Percentiles rank a stretch among this genome's conserved stretches.
Conservation (phyloP, 2,113 vertebrate species). For the Erythrolamprus reginae region DNA sequence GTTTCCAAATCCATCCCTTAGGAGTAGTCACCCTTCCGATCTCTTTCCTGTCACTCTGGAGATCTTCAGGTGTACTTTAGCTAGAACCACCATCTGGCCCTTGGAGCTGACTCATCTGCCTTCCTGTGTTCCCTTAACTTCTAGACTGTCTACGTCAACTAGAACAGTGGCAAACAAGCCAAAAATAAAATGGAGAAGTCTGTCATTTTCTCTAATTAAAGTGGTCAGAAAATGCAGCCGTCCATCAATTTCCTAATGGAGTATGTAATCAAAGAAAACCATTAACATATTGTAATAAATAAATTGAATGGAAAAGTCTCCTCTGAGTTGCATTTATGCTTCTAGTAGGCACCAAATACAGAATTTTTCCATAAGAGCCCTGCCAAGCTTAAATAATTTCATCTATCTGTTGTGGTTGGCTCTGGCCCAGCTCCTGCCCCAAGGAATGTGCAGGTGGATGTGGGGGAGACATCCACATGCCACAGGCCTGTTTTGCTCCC, state of each 20-base stretch:
- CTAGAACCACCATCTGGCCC: conserved; percentile 56
- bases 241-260: neutral
- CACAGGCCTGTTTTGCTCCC: too few relatives aligned
- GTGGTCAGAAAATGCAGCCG: neutral
- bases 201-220: neutral
- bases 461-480: too few relatives aligned
- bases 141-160: conserved; percentile 37
- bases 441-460: too few relatives aligned
- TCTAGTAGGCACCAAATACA: neutral
- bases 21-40: conserved; percentile 42
- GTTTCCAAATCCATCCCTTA: conserved; percentile 24
- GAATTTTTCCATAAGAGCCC: neutral
- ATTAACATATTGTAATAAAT: neutral
- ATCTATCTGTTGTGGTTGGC: too few relatives aligned
- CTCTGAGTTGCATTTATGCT: neutral
- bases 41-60: conserved; percentile 34
- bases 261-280: neutral
- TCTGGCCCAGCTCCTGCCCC: too few relatives aligned
- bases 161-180: conserved; percentile 35
- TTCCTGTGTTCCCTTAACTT: conserved; percentile 33
- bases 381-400: neutral
- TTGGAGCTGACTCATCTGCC: conserved; percentile 50
- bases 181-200: conserved; percentile 13
- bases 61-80: conserved; percentile 53
- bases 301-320: neutral